Evolutionary conservation across 2,113 vertebrate species (phyloP).

Genomic region (Psilopogon haemacephalus): DNA sequence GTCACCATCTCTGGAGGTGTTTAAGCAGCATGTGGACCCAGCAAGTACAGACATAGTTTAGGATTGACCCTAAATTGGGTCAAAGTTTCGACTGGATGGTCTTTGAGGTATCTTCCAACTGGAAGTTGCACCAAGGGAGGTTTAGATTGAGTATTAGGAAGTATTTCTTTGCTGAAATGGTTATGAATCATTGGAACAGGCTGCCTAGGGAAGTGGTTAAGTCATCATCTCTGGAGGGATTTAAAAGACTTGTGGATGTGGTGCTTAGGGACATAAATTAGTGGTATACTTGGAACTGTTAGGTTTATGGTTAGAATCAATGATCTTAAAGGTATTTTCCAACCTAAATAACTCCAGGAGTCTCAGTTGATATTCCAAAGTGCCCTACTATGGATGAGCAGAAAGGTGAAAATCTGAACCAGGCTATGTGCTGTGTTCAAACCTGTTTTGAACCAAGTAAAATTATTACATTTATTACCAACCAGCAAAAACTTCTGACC

Average conservation of each 20-base stretch:
- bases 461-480: not conserved
- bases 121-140: not conserved
- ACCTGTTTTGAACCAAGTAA: not conserved
- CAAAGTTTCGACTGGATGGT: no score
- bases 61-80: no score
- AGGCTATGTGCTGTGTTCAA: not conserved
- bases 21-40: no score
- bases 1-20: no score
- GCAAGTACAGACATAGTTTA: no score
- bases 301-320: not conserved
- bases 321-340: not conserved
- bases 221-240: not conserved
- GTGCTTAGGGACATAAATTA: not conserved
- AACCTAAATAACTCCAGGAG: not conserved
- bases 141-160: not conserved
- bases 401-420: not conserved
- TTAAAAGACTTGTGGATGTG: not conserved
- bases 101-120: not conserved
- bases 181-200: not conserved
- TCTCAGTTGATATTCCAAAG: not conserved
- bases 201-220: not conserved
- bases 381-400: fast-evolving
- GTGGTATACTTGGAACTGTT: not conserved
- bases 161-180: not conserved
- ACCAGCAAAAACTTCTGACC: not conserved